A percentile compares a stretch with the other conserved stretches of the same genome.
Evolutionary conservation across 2,797 vertebrate genomes (phyloP).

Genomic region (Hafferia zeledoni): DNA sequence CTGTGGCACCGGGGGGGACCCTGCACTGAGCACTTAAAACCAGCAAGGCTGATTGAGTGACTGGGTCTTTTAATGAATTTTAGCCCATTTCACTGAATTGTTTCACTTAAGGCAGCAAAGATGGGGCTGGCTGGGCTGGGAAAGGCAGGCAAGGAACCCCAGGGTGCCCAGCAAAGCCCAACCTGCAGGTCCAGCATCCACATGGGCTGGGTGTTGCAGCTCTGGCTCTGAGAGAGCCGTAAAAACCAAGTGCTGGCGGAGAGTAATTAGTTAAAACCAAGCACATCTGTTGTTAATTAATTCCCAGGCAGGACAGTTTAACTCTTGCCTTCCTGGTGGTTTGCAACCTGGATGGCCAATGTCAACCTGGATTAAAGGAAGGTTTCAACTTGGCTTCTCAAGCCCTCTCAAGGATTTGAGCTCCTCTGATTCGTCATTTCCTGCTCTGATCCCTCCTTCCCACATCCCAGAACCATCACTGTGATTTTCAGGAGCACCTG

Average conservation of each 20-base stretch:
- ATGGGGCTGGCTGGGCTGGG: background rate
- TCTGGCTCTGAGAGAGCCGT: background rate
- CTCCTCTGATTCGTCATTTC: background rate
- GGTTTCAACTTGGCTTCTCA: background rate
- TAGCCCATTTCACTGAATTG: fast-evolving
- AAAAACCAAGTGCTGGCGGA: constrained; percentile 55
- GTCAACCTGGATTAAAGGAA: background rate
- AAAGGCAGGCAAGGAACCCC: background rate
- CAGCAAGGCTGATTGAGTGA: fast-evolving
- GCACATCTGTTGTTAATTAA: constrained; percentile 76
- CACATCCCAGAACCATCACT: background rate
- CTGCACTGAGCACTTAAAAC: background rate
- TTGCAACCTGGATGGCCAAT: background rate
- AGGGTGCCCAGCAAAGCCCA: background rate
- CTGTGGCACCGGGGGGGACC: fast-evolving
- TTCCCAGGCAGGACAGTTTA: constrained; percentile 58
- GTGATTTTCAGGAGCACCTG: background rate
- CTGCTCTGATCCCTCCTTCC: background rate
- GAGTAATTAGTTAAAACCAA: constrained; percentile 71
- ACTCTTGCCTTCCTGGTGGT: background rate
- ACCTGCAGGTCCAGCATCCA: background rate
- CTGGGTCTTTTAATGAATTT: background rate
- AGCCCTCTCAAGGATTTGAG: background rate
- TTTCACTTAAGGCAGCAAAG: background rate
- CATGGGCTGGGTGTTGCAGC: fast-evolving